phyloP scores from a whole-genome alignment of 2,888 invertebrate species.

The Neoaliturus tenellus region DNA sequence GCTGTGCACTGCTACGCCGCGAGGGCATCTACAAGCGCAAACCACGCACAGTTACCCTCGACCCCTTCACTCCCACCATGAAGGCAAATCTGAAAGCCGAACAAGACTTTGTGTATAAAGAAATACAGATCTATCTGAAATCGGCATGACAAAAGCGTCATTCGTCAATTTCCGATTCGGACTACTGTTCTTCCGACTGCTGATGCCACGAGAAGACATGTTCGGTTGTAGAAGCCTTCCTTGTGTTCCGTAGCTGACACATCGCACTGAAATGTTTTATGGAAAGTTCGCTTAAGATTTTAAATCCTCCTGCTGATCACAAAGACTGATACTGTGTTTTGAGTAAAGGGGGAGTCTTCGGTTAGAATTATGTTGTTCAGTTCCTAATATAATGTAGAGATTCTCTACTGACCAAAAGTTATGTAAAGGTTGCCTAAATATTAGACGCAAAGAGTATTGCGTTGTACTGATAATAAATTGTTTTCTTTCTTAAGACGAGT shows the following conservation, averaged over 20 bases:
- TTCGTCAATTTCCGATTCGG: neutral
- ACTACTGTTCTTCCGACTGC: neutral
- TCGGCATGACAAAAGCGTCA: constrained; percentile 9
- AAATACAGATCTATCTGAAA: constrained; percentile 70
- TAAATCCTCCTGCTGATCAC: neutral
- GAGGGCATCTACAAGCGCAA: constrained; percentile 85
- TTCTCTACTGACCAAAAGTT: constrained; percentile 43
- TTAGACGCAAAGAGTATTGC: neutral
- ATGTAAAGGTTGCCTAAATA: constrained; percentile 16
- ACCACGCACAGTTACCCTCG: constrained; percentile 78
- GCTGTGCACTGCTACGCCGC: constrained; percentile 77
- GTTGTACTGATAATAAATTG: constrained; percentile 11
- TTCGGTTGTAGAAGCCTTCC: neutral
- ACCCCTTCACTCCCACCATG: constrained; percentile 83
- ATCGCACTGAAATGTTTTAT: neutral
- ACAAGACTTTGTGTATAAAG: constrained; percentile 74
- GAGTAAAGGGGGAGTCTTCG: neutral
- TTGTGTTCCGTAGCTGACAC: constrained; percentile 10
- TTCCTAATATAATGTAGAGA: constrained; percentile 16
- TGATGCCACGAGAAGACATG: neutral
- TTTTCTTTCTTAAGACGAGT: neutral
- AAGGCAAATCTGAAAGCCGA: constrained; percentile 73
- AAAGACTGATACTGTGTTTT: constrained; percentile 23
- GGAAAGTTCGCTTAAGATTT: neutral
- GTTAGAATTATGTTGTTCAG: neutral